Evolutionary conservation across 1,140 invertebrate genomes (phyloP).

Genomic region (Drosophila insularis): DNA sequence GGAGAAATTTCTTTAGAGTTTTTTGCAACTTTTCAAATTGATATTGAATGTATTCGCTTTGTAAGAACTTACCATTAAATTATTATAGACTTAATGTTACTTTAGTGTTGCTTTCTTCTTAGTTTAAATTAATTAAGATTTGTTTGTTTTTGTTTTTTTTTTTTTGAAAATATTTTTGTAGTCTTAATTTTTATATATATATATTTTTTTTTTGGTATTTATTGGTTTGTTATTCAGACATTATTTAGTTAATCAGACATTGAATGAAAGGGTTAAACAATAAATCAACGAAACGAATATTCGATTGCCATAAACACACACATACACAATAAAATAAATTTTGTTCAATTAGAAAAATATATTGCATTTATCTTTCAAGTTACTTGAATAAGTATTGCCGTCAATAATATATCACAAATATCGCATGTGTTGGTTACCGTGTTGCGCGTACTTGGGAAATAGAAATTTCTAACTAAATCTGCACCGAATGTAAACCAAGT

Average conservation of each 20-base stretch:
- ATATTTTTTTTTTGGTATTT: too few relatives aligned
- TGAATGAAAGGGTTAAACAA: constrained; percentile 65
- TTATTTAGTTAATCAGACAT: constrained; percentile 34
- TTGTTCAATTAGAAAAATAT: constrained; percentile 26
- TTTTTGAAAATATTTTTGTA: constrained; percentile 29
- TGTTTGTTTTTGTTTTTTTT: constrained; percentile 22
- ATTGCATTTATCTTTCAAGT: neutral
- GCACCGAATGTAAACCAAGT: constrained; percentile 30
- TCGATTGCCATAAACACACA: neutral
- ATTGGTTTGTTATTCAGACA: constrained; percentile 29
- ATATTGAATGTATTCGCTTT: constrained; percentile 42
- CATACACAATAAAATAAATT: neutral
- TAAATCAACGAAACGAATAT: constrained; percentile 37
- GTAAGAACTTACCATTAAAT: constrained; percentile 71
- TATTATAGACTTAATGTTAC: constrained; percentile 72
- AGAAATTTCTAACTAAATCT: constrained; percentile 69
- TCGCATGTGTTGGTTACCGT: neutral
- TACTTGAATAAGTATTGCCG: neutral
- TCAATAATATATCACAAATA: neutral
- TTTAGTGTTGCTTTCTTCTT: constrained; percentile 49
- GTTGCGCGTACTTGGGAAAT: constrained; percentile 64
- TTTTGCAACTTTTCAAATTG: constrained; percentile 75
- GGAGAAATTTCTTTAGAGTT: constrained; percentile 35
- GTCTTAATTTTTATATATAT: constrained; percentile 28
- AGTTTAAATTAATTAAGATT: constrained; percentile 32